phyloP scores from a whole-genome alignment of 2,113 vertebrate species.

The Scortum barcoo region DNA sequence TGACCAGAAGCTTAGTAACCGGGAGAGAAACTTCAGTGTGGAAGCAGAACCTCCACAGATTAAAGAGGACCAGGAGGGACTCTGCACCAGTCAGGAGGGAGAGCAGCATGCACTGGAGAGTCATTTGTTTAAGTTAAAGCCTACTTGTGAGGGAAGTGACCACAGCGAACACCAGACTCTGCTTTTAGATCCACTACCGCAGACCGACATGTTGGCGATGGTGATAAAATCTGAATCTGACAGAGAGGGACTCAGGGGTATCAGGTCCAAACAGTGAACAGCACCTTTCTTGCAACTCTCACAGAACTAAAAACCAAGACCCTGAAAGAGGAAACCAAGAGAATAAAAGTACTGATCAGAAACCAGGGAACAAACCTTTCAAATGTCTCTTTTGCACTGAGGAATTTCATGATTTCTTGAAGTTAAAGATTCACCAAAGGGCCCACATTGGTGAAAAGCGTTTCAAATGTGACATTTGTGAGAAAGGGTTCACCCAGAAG shows the following conservation, averaged over 20 bases:
- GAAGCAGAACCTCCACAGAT: background rate
- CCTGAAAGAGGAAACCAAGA: background rate
- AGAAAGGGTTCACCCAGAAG: conserved; percentile 30
- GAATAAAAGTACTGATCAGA: background rate
- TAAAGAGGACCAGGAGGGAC: conserved; percentile 36
- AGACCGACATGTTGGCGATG: background rate
- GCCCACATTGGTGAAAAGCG: conserved; percentile 8
- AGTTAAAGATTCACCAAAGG: conserved; percentile 6
- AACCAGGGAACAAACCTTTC: background rate
- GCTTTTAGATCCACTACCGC: background rate
- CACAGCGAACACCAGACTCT: background rate
- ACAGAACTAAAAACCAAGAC: background rate
- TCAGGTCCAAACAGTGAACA: conserved; percentile 7
- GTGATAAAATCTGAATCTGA: background rate
- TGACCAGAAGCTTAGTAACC: background rate
- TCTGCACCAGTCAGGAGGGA: conserved; percentile 9
- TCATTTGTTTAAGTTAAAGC: background rate
- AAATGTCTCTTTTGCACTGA: conserved; percentile 18
- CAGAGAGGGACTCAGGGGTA: background rate
- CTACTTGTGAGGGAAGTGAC: background rate
- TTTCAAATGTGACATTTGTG: conserved; percentile 43
- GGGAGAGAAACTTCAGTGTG: background rate
- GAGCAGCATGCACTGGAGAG: background rate
- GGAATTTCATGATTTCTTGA: conserved; percentile 13
- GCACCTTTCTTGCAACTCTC: background rate